Conservation (phyloP, 2,797 vertebrate genomes). For the Rousettus madagascariensis region DNA sequence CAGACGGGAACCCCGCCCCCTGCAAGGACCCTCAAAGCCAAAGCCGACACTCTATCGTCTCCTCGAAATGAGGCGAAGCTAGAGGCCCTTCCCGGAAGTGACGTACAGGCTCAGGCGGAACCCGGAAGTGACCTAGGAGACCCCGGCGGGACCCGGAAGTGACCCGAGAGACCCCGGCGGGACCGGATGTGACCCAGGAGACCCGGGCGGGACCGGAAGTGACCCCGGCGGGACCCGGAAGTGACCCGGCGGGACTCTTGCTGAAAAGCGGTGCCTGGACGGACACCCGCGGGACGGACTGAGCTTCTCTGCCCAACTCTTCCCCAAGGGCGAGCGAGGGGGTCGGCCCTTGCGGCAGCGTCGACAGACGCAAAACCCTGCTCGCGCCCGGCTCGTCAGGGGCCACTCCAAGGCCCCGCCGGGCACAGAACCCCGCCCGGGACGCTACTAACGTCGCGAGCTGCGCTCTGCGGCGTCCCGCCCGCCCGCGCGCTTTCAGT, state of each 20-base stretch:
- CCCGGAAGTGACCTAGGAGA: not conserved
- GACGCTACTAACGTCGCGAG: fast-evolving
- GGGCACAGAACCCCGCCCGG: too few relatives aligned
- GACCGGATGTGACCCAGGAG: fast-evolving
- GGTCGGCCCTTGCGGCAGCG: not conserved
- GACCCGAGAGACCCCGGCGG: too few relatives aligned
- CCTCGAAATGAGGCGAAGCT: fast-evolving
- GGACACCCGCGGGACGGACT: too few relatives aligned
- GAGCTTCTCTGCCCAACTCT: not conserved
- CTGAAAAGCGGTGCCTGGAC: too few relatives aligned
- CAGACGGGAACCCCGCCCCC: too few relatives aligned
- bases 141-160: not conserved
- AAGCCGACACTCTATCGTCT: not conserved
- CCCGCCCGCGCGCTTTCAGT: too few relatives aligned
- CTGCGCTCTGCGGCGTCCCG: fast-evolving
- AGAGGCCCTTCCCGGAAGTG: too few relatives aligned
- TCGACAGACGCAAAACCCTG: not conserved
- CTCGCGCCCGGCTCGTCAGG: too few relatives aligned
- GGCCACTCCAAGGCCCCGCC: too few relatives aligned
- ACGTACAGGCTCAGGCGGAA: too few relatives aligned
- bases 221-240: too few relatives aligned
- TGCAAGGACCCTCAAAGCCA: fast-evolving
- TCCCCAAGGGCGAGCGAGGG: fast-evolving
- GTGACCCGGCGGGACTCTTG: not conserved
- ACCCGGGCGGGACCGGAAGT: not conserved